Base-by-base conservation (phyloP, 1,140 invertebrate species). In the Chymomyza costata region DNA sequence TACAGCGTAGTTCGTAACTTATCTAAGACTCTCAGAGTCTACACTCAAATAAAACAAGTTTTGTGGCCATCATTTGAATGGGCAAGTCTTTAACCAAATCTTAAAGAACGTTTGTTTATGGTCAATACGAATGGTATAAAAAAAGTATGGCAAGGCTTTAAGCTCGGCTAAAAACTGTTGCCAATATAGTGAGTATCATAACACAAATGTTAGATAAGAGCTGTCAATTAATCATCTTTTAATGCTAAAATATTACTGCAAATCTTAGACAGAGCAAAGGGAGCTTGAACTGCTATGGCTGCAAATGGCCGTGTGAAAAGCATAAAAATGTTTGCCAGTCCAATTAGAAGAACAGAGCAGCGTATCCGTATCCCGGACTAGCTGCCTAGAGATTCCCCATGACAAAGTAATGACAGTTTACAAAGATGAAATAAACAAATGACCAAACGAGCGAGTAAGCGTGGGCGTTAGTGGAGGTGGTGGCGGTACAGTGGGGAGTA, bases 351-450 rank as follows among this genome's bases (percentile, higher is more conserved):
- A 48, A 57, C 55, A 57, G 65, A 62, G 53, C 59, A 67, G 63
- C 58, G 61, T n/a, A n/a, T n/a, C n/a, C n/a, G n/a, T n/a, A n/a
- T n/a, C n/a, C n/a, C n/a, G 50, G 30, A 51, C 59, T 65, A 70
- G 54, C 66, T 69, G 55, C 14, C 39, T 45, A 13, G 34, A 47
- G 70, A 78, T 70, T 66, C 54, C 62, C 66, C 66, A 56, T 80
- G 73, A 78, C 71, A 78, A 66, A 70, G 71, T 76, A 76, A 76
- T 76, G 71, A 76, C 71, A 76, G 71, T 76, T 76, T 76, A 76
- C 71, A 78, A 57, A 76, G 71, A 76, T 78, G 66, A 78, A 76
- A 76, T 78, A 76, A 78, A 78, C 71, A 76, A 76, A 76, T 78
- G 71, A 63, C 57, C 71, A 59, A 37, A 34, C 21, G 21, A 25